These are phyloP conservation scores for Sinocyclocheilus maitianheensis DNA, from an alignment of 2,113 vertebrate genomes.

Conservation along the genomic window DNA sequence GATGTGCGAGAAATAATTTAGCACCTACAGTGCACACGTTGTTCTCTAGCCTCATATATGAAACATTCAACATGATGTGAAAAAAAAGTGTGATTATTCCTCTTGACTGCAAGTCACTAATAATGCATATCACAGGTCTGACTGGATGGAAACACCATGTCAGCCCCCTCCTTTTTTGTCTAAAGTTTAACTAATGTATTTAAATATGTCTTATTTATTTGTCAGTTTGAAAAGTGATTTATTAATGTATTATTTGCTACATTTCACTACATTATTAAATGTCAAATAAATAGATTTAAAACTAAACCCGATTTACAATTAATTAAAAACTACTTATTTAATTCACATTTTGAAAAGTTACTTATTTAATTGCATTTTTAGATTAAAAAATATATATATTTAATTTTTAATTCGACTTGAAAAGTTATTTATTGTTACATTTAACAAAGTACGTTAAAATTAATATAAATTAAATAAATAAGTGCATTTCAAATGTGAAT, in stretches of 20 bases:
- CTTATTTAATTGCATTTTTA: not conserved
- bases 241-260: not conserved
- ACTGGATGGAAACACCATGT: not conserved
- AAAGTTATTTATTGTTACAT: no score
- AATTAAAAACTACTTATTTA: no score
- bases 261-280: not conserved
- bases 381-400: no score
- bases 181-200: not conserved
- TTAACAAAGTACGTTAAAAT: no score
- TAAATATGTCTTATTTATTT: not conserved
- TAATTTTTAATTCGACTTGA: no score
- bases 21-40: slow-evolving; percentile 2
- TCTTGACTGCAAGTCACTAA: not conserved
- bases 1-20: slow-evolving; percentile 44
- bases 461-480: no score
- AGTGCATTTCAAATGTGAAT: no score
- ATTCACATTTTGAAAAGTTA: not conserved
- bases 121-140: not conserved
- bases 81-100: not conserved
- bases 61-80: not conserved
- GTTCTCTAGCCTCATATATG: not conserved
- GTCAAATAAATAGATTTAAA: not conserved
- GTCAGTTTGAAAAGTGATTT: not conserved
- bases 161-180: not conserved
- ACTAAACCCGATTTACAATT: no score